These are phyloP conservation scores for Argyrosomus regius DNA, from an alignment of 2,797 vertebrate genomes.

Conservation along the genomic window DNA sequence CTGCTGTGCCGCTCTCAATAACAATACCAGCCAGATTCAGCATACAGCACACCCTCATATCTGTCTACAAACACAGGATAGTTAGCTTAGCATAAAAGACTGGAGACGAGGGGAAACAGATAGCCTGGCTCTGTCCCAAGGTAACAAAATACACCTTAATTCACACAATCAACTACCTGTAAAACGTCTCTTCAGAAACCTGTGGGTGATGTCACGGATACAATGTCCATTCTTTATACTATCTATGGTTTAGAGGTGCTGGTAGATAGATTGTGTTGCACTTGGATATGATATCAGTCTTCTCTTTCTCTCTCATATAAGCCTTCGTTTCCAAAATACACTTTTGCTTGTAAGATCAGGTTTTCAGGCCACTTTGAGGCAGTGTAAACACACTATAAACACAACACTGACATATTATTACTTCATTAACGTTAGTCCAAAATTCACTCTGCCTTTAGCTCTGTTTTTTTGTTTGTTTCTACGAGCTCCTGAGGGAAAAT, in stretches of 20 bases:
- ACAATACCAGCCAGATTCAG: slow-evolving; percentile 12
- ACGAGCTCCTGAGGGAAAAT: not conserved
- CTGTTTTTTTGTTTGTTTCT: not conserved
- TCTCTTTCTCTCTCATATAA: no score
- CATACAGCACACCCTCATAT: not conserved
- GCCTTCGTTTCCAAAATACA: no score
- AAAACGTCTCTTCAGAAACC: no score
- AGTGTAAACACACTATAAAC: no score
- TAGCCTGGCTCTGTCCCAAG: not conserved
- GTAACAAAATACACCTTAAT: not conserved
- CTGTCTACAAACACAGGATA: not conserved
- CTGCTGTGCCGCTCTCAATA: slow-evolving; percentile 35
- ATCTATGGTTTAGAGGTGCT: no score
- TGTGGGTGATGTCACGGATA: no score
- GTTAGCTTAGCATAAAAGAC: not conserved
- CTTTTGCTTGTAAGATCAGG: not conserved
- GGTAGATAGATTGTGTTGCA: no score
- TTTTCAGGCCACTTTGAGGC: no score
- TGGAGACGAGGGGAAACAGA: not conserved
- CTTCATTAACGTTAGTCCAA: not conserved
- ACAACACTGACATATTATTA: no score
- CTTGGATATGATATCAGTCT: no score
- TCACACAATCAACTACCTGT: no score
- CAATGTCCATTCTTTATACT: no score
- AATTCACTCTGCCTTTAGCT: not conserved